Evolutionary conservation across 2,113 vertebrate genomes (phyloP).

Genomic region (Nothocercus julius): DNA sequence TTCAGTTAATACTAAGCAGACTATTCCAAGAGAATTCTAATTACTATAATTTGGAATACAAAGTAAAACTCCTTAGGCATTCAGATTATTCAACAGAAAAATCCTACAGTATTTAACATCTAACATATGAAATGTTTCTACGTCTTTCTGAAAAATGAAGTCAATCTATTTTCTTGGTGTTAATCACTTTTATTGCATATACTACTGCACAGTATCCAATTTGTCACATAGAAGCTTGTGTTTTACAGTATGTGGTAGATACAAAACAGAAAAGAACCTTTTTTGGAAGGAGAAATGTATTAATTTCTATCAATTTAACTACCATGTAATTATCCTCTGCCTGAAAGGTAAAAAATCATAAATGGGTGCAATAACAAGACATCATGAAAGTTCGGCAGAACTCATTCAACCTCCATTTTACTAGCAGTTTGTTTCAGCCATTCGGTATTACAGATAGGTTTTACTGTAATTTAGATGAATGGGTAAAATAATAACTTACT

Average conservation of each 20-base stretch:
- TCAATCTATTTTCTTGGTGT: slow-evolving; percentile 4
- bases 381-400: slow-evolving; percentile 16
- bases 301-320: slow-evolving; percentile 50
- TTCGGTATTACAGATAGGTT: background rate
- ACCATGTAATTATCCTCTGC: slow-evolving; percentile 45
- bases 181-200: slow-evolving; percentile 44
- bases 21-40: slow-evolving; percentile 35
- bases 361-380: slow-evolving; percentile 45
- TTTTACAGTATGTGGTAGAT: background rate
- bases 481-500: background rate
- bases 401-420: background rate
- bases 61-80: background rate
- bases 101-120: slow-evolving; percentile 7
- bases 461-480: slow-evolving; percentile 5
- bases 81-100: slow-evolving; percentile 21
- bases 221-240: background rate
- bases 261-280: slow-evolving; percentile 31
- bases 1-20: slow-evolving; percentile 30
- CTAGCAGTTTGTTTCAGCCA: background rate
- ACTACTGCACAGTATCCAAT: slow-evolving; percentile 9
- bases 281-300: slow-evolving; percentile 33
- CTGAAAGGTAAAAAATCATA: slow-evolving; percentile 57
- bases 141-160: slow-evolving; percentile 27
- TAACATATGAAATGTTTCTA: slow-evolving; percentile 30
- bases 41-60: slow-evolving; percentile 42